These are phyloP conservation scores for Lonchura striata DNA, from an alignment of 2,113 vertebrate genomes.

Conservation along the genomic window DNA sequence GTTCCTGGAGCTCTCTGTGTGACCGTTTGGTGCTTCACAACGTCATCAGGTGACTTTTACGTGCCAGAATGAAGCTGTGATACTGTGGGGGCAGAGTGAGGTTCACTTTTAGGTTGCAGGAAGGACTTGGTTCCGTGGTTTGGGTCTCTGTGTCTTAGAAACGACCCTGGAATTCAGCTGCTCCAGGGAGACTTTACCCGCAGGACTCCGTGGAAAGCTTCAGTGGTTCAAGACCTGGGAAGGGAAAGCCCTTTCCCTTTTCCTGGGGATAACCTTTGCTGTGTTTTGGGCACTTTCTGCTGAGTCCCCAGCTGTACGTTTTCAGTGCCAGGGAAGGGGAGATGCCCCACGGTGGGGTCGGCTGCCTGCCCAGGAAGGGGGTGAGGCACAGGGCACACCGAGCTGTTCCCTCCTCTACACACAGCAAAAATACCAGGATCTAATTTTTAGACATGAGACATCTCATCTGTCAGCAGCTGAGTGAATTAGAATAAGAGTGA, in stretches of 20 bases:
- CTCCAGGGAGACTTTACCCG: neutral
- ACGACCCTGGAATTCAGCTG: neutral
- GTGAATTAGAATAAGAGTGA: constrained; percentile 29
- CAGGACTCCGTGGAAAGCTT: neutral
- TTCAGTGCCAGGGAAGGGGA: neutral
- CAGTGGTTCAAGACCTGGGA: neutral
- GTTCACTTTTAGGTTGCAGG: neutral
- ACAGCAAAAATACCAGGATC: neutral
- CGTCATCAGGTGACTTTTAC: fast-evolving
- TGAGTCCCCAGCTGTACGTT: neutral
- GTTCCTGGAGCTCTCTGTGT: neutral
- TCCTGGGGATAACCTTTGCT: neutral
- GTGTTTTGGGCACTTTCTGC: neutral
- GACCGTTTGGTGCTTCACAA: neutral
- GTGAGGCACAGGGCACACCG: fast-evolving
- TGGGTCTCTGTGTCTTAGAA: neutral
- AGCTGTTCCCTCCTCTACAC: neutral
- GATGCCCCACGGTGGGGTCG: fast-evolving
- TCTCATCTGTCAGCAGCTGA: constrained; percentile 35
- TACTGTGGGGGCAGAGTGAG: neutral
- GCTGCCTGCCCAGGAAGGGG: neutral
- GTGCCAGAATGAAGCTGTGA: fast-evolving
- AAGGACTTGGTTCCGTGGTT: neutral
- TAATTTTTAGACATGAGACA: constrained; percentile 23
- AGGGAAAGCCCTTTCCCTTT: neutral